Evolutionary conservation across 2,113 vertebrate species (phyloP).

Genomic region (Daphoenositta chrysoptera): DNA sequence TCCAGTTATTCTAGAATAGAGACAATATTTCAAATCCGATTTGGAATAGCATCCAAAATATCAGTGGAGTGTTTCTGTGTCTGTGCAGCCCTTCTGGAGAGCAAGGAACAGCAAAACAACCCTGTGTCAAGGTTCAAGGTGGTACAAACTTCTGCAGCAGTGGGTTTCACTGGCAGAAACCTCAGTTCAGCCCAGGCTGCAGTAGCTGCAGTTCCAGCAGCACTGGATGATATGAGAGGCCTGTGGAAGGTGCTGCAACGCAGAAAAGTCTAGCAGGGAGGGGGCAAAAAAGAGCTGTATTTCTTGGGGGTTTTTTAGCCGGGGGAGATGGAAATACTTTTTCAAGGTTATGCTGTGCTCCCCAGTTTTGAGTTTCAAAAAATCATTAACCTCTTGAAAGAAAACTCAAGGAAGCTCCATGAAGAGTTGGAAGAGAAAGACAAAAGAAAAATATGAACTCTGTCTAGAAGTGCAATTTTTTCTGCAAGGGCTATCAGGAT

Average conservation of each 20-base stretch:
- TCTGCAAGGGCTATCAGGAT: background rate
- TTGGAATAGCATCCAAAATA: background rate
- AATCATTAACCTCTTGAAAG: background rate
- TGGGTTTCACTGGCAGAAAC: background rate
- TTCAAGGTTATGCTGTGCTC: background rate
- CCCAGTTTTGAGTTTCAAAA: background rate
- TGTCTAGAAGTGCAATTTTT: background rate
- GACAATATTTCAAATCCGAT: background rate
- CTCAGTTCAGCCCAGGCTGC: background rate
- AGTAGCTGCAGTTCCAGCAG: background rate
- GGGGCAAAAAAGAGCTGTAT: background rate
- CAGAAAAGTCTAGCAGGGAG: background rate
- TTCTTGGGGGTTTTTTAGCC: background rate
- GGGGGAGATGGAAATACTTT: background rate
- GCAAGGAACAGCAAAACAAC: background rate
- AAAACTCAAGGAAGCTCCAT: background rate
- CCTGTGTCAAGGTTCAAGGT: background rate
- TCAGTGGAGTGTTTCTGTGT: background rate
- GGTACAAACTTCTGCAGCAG: background rate
- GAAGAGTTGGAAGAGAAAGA: background rate
- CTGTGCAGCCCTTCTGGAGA: background rate
- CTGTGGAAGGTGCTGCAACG: background rate
- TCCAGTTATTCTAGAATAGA: background rate
- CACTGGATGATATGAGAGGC: background rate
- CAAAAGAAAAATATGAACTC: background rate